Conservation (phyloP, 2,797 vertebrate species). For the Anguilla anguilla region DNA sequence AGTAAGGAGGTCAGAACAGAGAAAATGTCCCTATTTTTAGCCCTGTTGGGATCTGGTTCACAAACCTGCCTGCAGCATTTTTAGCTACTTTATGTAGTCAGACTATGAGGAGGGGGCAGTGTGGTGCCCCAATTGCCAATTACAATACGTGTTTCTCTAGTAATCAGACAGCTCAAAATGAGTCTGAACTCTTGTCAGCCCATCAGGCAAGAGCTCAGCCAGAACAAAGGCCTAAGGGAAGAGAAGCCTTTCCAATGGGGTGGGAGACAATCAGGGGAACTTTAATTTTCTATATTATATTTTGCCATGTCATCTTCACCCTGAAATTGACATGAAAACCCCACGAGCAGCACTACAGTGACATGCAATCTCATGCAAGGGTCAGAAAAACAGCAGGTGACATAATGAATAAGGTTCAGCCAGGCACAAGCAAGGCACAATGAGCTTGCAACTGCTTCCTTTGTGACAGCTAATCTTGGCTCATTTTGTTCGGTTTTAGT, state of each 20-base stretch:
- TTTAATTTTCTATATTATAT: neutral
- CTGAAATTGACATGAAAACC: neutral
- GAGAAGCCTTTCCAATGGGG: neutral
- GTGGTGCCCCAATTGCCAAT: neutral
- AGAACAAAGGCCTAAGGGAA: neutral
- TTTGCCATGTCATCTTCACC: neutral
- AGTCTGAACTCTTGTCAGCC: conserved; percentile 6
- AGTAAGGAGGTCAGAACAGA: conserved; percentile 11
- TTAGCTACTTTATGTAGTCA: neutral
- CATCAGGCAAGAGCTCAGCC: neutral
- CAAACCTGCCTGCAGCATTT: conserved; percentile 24
- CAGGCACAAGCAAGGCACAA: neutral
- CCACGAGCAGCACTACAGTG: neutral
- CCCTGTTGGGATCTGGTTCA: conserved; percentile 14
- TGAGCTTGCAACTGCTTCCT: neutral
- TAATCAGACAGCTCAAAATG: conserved; percentile 9
- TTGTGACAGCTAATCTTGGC: neutral
- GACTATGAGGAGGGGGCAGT: neutral
- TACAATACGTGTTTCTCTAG: neutral
- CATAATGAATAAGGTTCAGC: neutral
- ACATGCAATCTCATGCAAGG: neutral
- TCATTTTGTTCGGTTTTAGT: neutral
- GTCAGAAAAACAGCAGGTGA: neutral
- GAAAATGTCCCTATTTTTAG: conserved; percentile 21
- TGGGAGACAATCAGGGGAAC: neutral